phyloP scores from a whole-genome alignment of 92 coral and sea anemone species.

The Anthopleura xanthogrammica region DNA sequence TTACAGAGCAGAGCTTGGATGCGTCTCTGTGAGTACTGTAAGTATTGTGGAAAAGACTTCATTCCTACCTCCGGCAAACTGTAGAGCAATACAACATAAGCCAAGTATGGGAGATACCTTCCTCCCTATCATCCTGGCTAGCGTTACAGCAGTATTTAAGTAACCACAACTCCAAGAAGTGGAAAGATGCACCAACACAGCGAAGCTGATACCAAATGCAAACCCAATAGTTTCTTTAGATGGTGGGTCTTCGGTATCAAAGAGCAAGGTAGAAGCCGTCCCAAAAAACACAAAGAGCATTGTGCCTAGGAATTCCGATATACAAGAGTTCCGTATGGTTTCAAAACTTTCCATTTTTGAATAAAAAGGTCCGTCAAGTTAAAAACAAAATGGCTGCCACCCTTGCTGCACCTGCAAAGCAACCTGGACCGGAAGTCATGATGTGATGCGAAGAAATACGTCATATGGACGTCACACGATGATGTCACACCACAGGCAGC shows the following conservation, averaged over 20 bases:
- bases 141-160: constrained; percentile 76
- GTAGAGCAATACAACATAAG: constrained; percentile 44
- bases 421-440: no score
- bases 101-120: constrained; percentile 52
- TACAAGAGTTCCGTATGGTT: neutral
- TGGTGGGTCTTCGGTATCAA: constrained; percentile 3
- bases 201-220: constrained; percentile 62
- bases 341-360: constrained; percentile 18
- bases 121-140: constrained; percentile 45
- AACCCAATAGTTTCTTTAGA: constrained; percentile 43
- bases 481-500: no score
- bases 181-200: constrained; percentile 52
- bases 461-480: no score
- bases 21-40: neutral
- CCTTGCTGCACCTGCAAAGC: neutral
- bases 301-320: constrained; percentile 32
- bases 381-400: constrained; percentile 1
- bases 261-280: constrained; percentile 9
- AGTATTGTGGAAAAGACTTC: neutral
- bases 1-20: neutral
- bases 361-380: neutral
- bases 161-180: constrained; percentile 54
- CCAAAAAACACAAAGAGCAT: constrained; percentile 34
- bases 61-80: constrained; percentile 56
- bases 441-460: no score